Base-by-base conservation (phyloP, 1,140 invertebrate genomes). In the Bombus picipes region DNA sequence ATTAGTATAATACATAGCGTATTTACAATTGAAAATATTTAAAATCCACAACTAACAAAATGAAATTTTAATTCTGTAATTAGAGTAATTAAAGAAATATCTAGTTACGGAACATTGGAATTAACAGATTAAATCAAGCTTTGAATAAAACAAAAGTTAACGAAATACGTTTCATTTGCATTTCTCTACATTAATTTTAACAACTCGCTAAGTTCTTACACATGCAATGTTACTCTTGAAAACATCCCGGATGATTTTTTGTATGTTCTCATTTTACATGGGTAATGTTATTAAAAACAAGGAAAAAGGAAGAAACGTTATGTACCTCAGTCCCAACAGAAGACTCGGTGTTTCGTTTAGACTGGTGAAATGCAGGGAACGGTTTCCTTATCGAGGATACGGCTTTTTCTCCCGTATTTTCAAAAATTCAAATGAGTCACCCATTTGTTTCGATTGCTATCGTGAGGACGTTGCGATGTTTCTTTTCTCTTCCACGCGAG, bases 371-470 rank as follows among this genome's bases (percentile, higher is more conserved):
- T 59, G 37, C 37, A 57, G 34, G 47, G 18, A 59, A n/a, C 28
- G 68, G 57, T 47, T 78, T 66, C 25, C 62, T 32, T n/a, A 41
- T 68, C 32, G 62, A 43, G 18, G 39, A 34, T 41, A 41, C 53
- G 25, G 57, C 4, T 22, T 66, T 6, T 22, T 53, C 18, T 53
- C 0, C 18, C 0, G 6, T 22, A 53, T 53, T 75, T 43, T 62
- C 41, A 53, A 74, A 83, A 53, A 76, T 76, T 83, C 72, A 76
- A 75, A 37, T 12, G 59, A 59, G 41, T 83, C 81, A 83, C 15
- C 32, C 25, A 68, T 83, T 75, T 75, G 41, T 82, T 65, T 74
- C 53, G 41, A 25, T 8, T 41, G 57, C 10, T 12, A 32, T 9
- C 32, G 41, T 47, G 41, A 43, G 37, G 57, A 47, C 25, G 62